These are phyloP conservation scores for Araneus ventricosus DNA, from an alignment of 1,140 invertebrate genomes.

Conservation along the genomic window DNA sequence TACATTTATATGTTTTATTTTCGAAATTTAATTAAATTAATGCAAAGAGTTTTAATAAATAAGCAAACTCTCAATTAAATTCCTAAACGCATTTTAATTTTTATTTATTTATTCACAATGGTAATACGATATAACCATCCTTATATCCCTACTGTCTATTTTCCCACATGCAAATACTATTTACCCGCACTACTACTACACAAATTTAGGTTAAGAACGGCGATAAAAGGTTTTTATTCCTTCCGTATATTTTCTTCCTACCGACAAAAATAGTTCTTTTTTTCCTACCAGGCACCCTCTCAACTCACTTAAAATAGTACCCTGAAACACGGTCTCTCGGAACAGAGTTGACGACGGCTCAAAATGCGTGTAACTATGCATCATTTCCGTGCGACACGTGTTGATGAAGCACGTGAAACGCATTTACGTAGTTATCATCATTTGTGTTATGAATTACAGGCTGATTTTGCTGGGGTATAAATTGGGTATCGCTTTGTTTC, in stretches of 20 bases:
- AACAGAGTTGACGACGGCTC: background rate
- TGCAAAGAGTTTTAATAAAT: too few relatives aligned
- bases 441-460: too few relatives aligned
- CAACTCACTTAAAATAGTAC: background rate
- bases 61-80: background rate
- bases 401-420: background rate
- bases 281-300: background rate
- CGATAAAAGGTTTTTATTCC: background rate
- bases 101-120: too few relatives aligned
- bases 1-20: too few relatives aligned
- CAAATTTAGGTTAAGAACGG: constrained; percentile 8
- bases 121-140: too few relatives aligned
- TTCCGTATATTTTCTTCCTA: background rate
- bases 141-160: background rate
- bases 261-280: background rate
- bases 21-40: too few relatives aligned
- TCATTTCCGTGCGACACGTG: background rate
- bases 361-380: background rate
- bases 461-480: too few relatives aligned
- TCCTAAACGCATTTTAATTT: background rate
- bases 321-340: background rate
- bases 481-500: too few relatives aligned
- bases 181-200: background rate
- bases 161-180: background rate
- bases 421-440: background rate